A percentile compares a stretch with the other conserved stretches of the same genome.
phyloP scores from a whole-genome alignment of 23 tunicate genomes.

The Ciona savignyi region DNA sequence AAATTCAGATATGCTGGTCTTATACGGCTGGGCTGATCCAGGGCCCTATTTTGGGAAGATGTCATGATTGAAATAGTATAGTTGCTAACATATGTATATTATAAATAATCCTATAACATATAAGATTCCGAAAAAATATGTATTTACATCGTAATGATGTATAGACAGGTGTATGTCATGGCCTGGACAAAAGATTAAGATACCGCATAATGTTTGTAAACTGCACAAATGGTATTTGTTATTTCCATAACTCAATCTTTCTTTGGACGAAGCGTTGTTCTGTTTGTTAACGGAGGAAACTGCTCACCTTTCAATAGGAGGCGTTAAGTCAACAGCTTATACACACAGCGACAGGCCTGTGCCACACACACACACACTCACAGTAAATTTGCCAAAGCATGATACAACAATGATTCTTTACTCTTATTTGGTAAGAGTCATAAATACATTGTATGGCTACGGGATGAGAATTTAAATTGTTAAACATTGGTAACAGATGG shows the following conservation, averaged over 20 bases:
- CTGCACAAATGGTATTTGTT: too few relatives aligned
- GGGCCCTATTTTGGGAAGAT: conserved; percentile 23
- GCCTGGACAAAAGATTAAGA: too few relatives aligned
- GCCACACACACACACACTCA: conserved; percentile 6
- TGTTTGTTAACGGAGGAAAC: background rate
- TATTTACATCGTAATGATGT: too few relatives aligned
- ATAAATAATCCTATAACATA: too few relatives aligned
- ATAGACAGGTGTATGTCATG: too few relatives aligned
- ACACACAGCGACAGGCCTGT: conserved; percentile 17
- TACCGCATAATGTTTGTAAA: too few relatives aligned
- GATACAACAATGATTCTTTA: background rate
- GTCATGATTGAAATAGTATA: background rate
- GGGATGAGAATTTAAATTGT: background rate
- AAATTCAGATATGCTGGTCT: conserved; percentile 56
- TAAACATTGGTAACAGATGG: background rate
- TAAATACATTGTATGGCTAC: background rate
- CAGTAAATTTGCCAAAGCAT: conserved; percentile 1
- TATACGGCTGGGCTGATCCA: conserved; percentile 53
- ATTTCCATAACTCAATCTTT: too few relatives aligned
- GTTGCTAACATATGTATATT: too few relatives aligned
- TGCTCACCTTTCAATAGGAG: conserved; percentile 4
- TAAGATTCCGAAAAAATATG: too few relatives aligned
- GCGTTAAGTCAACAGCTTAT: conserved; percentile 19
- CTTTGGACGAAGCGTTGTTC: too few relatives aligned
- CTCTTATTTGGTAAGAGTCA: background rate